A percentile compares a stretch with the other conserved stretches of the same genome.
Evolutionary conservation across 2,888 invertebrate genomes (phyloP).

Genomic region (Geotrupes spiniger): DNA sequence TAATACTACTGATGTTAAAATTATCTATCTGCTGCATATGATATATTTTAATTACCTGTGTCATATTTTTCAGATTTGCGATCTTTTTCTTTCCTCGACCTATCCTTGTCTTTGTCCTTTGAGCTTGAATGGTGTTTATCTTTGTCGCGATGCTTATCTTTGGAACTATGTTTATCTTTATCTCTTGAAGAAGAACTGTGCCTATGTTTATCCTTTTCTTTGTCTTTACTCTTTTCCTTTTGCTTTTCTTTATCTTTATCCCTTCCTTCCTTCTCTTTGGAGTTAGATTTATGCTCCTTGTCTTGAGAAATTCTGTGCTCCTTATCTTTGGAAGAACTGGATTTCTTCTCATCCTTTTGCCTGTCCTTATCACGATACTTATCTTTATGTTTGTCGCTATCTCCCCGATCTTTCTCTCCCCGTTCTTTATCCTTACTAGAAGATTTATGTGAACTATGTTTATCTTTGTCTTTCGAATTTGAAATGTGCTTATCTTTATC

Average conservation of each 20-base stretch:
- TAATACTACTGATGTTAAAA: no score
- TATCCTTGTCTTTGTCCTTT: slow-evolving; percentile 59
- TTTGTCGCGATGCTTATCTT: slow-evolving; percentile 43
- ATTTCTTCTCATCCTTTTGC: slow-evolving; percentile 43
- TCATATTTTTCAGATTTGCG: slow-evolving; percentile 19
- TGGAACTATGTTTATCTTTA: slow-evolving; percentile 45
- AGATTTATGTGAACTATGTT: slow-evolving; percentile 49
- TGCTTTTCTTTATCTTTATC: slow-evolving; percentile 40
- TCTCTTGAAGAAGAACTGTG: slow-evolving; percentile 47
- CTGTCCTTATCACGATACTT: slow-evolving; percentile 44
- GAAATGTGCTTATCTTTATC: slow-evolving; percentile 43
- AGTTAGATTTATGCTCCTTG: slow-evolving; percentile 40
- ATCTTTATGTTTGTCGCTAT: slow-evolving; percentile 21
- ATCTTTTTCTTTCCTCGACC: slow-evolving; percentile 45
- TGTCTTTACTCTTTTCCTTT: slow-evolving; percentile 39
- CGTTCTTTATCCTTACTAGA: slow-evolving; percentile 49
- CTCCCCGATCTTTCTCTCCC: slow-evolving; percentile 50
- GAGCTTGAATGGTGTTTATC: slow-evolving; percentile 46
- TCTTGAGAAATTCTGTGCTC: slow-evolving; percentile 49
- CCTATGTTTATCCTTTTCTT: slow-evolving; percentile 56
- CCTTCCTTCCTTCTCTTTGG: slow-evolving; percentile 46
- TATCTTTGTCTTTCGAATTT: slow-evolving; percentile 43
- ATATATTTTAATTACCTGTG: slow-evolving; percentile 33
- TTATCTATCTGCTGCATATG: no score
- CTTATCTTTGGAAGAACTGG: slow-evolving; percentile 45